Percentiles rank a stretch among this genome's conserved stretches.
Conservation (phyloP, 1,140 invertebrate species). For the Andrena cerasifolii region DNA sequence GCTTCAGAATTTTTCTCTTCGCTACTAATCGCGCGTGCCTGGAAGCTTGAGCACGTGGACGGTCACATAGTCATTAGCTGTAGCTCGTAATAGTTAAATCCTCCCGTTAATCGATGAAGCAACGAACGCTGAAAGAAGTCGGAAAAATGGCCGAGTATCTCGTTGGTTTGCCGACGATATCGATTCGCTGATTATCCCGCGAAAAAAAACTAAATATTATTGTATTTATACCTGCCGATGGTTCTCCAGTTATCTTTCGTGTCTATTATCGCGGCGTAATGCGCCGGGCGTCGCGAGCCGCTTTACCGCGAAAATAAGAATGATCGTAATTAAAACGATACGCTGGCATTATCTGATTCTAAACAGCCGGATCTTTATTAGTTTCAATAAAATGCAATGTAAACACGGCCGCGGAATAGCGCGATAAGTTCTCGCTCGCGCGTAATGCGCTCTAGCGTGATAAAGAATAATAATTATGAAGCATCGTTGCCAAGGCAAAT, state of each 20-base stretch:
- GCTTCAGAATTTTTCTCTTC: not conserved
- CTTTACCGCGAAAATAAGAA: slow-evolving; percentile 39
- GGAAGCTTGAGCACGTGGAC: slow-evolving; percentile 4
- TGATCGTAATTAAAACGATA: slow-evolving; percentile 52
- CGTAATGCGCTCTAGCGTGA: not conserved
- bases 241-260: slow-evolving; percentile 33
- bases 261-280: slow-evolving; percentile 42
- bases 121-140: too few species aligned
- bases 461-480: not conserved
- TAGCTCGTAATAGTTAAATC: not conserved
- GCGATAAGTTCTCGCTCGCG: slow-evolving; percentile 18
- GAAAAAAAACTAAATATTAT: slow-evolving; percentile 54
- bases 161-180: slow-evolving; percentile 9
- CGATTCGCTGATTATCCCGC: slow-evolving; percentile 23
- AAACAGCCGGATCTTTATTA: slow-evolving; percentile 53
- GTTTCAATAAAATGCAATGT: slow-evolving; percentile 53
- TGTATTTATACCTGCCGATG: slow-evolving; percentile 38
- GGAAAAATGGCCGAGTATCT: slow-evolving; percentile 17
- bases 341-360: slow-evolving; percentile 41
- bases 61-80: not conserved
- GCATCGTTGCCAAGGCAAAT: not conserved
- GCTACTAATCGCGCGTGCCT: not conserved
- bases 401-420: not conserved
- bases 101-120: slow-evolving; percentile 16
- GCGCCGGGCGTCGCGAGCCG: slow-evolving; percentile 22